Evolutionary conservation across 2,113 vertebrate genomes (phyloP).

Genomic region (Microtus ochrogaster): DNA sequence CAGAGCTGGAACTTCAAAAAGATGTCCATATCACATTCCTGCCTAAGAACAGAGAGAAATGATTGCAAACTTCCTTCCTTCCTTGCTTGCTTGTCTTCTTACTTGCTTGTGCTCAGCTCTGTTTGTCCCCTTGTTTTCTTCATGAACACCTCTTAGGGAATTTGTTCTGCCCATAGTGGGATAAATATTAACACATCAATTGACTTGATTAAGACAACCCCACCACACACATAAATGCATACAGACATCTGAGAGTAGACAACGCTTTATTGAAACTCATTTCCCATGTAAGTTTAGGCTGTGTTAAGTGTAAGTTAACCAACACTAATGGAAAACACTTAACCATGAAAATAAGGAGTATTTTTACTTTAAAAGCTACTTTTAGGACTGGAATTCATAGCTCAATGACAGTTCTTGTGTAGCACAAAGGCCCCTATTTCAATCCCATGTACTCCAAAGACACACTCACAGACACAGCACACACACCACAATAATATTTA

Average conservation of each 20-base stretch:
- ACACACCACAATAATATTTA: not conserved
- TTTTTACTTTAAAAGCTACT: not conserved
- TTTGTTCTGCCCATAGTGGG: not conserved
- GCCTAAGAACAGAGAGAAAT: not conserved
- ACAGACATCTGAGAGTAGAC: not conserved
- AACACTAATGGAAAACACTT: not conserved
- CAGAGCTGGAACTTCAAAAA: not conserved
- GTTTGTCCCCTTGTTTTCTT: not conserved
- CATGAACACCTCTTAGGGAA: not conserved
- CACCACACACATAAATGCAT: not conserved
- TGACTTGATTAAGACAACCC: not conserved
- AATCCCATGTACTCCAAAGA: not conserved
- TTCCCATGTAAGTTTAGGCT: too few species aligned
- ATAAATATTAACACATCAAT: not conserved
- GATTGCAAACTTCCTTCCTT: not conserved
- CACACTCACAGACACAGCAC: not conserved
- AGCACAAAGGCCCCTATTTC: not conserved
- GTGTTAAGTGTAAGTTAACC: not conserved
- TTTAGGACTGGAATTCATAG: not conserved
- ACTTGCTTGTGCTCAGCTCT: not conserved
- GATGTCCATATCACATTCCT: not conserved
- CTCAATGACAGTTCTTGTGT: not conserved
- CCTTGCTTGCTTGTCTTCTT: not conserved
- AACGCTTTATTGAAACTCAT: not conserved
- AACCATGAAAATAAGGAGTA: not conserved